A percentile compares a stretch with the other conserved stretches of the same genome.
phyloP scores from a whole-genome alignment of 2,888 invertebrate species.

The Pyrrhia umbra region DNA sequence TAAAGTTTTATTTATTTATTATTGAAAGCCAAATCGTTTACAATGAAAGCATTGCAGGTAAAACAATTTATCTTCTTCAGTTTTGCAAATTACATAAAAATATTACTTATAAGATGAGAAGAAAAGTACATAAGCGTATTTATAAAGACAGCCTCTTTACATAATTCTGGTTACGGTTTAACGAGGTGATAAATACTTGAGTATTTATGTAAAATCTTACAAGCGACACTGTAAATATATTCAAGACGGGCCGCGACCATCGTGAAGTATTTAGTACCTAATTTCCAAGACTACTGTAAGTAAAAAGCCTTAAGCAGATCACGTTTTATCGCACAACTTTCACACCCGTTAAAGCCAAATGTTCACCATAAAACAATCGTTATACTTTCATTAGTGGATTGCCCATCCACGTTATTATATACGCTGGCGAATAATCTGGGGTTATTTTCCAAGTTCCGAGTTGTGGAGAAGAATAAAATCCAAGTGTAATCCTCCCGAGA shows the following conservation, averaged over 20 bases:
- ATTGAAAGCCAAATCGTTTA: not conserved
- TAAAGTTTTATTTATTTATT: slow-evolving; percentile 1
- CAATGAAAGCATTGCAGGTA: not conserved
- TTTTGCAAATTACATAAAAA: not conserved
- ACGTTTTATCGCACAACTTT: slow-evolving; percentile 68
- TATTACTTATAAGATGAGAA: not conserved
- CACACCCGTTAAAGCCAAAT: slow-evolving; percentile 64
- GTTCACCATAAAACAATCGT: slow-evolving; percentile 69
- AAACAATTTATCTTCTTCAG: too few species aligned
- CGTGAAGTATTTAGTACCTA: slow-evolving; percentile 61
- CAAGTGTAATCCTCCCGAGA: slow-evolving; percentile 86
- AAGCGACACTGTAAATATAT: slow-evolving; percentile 52
- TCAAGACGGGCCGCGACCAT: slow-evolving; percentile 52
- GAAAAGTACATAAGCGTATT: not conserved
- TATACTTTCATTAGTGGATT: slow-evolving; percentile 70
- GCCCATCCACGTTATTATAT: slow-evolving; percentile 76
- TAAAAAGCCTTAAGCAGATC: slow-evolving; percentile 67
- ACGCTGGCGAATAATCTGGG: slow-evolving; percentile 76
- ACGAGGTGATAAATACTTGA: slow-evolving; percentile 33
- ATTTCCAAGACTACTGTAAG: slow-evolving; percentile 61
- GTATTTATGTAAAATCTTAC: slow-evolving; percentile 44
- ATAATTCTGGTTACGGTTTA: not conserved
- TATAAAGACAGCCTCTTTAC: not conserved
- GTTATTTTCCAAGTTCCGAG: slow-evolving; percentile 83
- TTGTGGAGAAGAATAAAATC: slow-evolving; percentile 87